Base-by-base conservation (phyloP, 2,888 invertebrate genomes). In the Papilio demoleus region DNA sequence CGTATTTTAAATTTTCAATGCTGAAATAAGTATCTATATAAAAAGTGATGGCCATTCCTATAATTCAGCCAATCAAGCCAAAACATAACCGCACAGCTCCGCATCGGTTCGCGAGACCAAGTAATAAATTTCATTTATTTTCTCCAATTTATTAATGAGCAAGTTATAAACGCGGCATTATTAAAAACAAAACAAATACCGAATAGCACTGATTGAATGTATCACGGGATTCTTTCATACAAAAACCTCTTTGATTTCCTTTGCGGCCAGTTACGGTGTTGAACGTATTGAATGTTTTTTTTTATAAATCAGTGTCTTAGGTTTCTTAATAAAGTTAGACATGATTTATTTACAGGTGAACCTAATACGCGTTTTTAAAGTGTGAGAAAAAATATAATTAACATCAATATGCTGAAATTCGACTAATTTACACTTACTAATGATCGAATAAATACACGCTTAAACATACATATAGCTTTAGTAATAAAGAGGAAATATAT, bases 191-290 rank as follows among this genome's bases (percentile, higher is more conserved):
- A n/a, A n/a, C n/a, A n/a, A n/a, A n/a, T 68, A 42, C 71, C 72
- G 74, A 76, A 77, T 72, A 8, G 50, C 68, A 47, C 72, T 72
- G 75, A 77, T 74, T 70, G 75, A 78, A 76, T 75, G 67, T 71
- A 45, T 71, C 63, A 60, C 71, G 65, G 71, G 74, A 78, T 77
- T 78, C 74, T 70, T 70, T 73, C 65, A 66, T 31, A 73, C 61
- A 74, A 74, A 74, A 74, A 77, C 70, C 65, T 36, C 68, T 62
- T 67, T 59, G 70, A 60, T 67, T 69, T 70, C 53, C 68, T 65
- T 65, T 47, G 12, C 38, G 19, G 40, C 63, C 63, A 56, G 65
- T 59, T 62, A 70, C 58, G 62, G 59, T 31, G 58, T 24, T 38
- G 14, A 17, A 56, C 9, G 31, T 12, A 56, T 24, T 38, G 14